phyloP scores from a whole-genome alignment of 2,797 vertebrate genomes.

The Telmatherina bonti region DNA sequence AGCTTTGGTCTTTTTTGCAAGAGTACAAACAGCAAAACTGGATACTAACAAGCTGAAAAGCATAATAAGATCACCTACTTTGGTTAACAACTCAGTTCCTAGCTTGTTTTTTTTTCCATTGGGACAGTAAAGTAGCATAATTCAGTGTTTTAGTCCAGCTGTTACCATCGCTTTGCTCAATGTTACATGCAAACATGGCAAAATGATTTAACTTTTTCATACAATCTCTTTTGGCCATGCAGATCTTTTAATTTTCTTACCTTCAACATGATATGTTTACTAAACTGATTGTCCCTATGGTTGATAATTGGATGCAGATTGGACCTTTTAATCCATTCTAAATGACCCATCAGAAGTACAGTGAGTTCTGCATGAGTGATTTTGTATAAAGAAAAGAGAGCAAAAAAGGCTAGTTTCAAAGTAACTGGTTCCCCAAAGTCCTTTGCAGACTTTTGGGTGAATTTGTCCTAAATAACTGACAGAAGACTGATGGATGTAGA shows the following conservation, averaged over 20 bases:
- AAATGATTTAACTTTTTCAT: no score
- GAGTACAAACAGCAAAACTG: no score
- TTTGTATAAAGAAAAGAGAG: constrained; percentile 21
- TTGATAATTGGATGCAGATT: constrained; percentile 2
- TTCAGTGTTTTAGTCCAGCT: background rate
- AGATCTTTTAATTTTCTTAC: background rate
- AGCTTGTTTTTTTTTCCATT: background rate
- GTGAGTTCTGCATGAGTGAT: constrained; percentile 30
- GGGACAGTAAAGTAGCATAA: no score
- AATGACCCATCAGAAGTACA: constrained; percentile 25
- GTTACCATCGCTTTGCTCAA: background rate
- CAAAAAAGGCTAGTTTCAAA: constrained; percentile 35
- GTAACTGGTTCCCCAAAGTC: constrained; percentile 53
- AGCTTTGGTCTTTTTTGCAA: no score
- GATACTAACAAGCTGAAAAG: no score
- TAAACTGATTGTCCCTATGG: constrained; percentile 3
- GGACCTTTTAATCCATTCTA: constrained; percentile 3
- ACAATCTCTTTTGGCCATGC: no score
- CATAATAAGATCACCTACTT: background rate
- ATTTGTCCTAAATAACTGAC: constrained; percentile 73
- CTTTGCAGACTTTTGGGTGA: constrained; percentile 60
- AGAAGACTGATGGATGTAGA: constrained; percentile 71
- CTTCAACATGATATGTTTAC: background rate
- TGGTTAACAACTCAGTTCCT: background rate
- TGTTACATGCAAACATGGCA: no score